A percentile compares a stretch with the other conserved stretches of the same genome.
phyloP scores from a whole-genome alignment of 2,113 vertebrate genomes.

The Anoura caudifer region DNA sequence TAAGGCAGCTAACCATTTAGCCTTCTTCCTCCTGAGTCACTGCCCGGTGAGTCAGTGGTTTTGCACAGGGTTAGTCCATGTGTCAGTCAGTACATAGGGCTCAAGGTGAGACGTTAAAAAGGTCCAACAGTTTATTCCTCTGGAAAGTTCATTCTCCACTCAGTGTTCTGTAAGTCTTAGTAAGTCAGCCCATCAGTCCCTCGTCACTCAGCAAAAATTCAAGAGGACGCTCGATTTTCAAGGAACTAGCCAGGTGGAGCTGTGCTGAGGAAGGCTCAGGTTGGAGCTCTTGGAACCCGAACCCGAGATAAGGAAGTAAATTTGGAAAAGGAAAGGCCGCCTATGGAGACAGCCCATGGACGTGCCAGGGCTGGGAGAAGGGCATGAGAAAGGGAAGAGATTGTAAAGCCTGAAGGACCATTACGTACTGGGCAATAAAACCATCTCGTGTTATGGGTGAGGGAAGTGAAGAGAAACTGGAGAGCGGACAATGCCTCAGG shows the following conservation, averaged over 20 bases:
- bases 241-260: neutral
- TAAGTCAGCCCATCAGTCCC: neutral
- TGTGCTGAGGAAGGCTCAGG: neutral
- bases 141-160: neutral
- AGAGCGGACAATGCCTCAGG: too few relatives aligned
- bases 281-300: neutral
- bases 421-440: neutral
- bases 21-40: neutral
- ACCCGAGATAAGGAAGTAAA: neutral
- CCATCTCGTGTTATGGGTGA: neutral
- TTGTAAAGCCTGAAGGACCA: neutral
- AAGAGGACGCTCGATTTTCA: neutral
- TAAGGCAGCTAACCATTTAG: neutral
- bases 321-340: neutral
- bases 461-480: neutral
- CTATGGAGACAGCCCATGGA: neutral
- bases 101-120: neutral
- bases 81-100: neutral
- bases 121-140: neutral
- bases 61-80: accelerated
- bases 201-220: neutral
- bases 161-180: neutral
- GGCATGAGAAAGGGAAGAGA: neutral
- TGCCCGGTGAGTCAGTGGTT: neutral
- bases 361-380: neutral